Evolutionary conservation across 2,797 vertebrate species (phyloP).

Genomic region (Fundulus diaphanus): DNA sequence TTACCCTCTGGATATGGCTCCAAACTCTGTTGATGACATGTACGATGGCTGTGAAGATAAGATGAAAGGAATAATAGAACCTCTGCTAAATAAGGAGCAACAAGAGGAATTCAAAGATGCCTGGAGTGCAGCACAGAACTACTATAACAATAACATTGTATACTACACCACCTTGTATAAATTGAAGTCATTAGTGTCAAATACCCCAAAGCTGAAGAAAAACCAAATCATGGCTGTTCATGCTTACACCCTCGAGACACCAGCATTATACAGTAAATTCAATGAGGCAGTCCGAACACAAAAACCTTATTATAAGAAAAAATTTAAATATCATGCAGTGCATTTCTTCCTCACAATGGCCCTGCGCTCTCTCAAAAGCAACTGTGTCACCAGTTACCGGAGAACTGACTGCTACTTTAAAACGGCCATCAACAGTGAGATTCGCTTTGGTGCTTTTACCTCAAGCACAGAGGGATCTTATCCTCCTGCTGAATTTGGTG

Average conservation of each 20-base stretch:
- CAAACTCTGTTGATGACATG: conserved; percentile 55
- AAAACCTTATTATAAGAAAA: conserved; percentile 30
- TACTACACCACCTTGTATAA: too few species aligned
- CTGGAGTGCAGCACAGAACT: conserved; percentile 45
- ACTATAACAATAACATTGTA: conserved; percentile 44
- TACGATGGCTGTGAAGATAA: conserved; percentile 40
- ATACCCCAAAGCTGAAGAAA: background rate
- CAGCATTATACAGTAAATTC: conserved; percentile 38
- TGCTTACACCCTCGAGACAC: conserved; percentile 39
- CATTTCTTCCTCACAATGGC: conserved; percentile 60
- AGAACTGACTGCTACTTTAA: conserved; percentile 34
- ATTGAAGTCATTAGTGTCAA: too few species aligned
- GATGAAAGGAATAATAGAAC: conserved; percentile 43
- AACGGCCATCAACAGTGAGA: conserved; percentile 22
- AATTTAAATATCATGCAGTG: conserved; percentile 49
- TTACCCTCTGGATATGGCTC: conserved; percentile 39
- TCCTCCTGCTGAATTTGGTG: conserved; percentile 21
- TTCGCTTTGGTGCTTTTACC: conserved; percentile 62
- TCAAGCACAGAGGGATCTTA: conserved; percentile 50
- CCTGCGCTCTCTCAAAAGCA: conserved; percentile 33
- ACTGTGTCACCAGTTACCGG: conserved; percentile 41
- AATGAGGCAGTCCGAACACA: conserved; percentile 51
- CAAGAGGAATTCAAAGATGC: conserved; percentile 29
- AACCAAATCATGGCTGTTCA: conserved; percentile 43
- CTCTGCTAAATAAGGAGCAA: conserved; percentile 41